Conservation (phyloP, 2,797 vertebrate genomes). For the Sus cebifrons region DNA sequence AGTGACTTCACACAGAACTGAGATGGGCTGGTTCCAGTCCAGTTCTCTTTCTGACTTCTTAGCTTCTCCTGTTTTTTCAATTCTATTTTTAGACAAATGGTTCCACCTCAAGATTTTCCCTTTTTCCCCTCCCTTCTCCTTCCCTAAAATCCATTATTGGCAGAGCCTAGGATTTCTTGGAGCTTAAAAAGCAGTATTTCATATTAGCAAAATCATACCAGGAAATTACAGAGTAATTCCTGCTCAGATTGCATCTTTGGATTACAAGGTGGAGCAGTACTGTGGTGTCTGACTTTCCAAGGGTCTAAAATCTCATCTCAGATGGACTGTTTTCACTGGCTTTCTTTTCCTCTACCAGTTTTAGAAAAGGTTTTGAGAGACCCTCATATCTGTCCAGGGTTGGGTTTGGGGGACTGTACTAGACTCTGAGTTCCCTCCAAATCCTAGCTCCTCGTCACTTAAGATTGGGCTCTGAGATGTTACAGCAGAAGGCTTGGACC, state of each 20-base stretch:
- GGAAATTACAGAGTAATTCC: constrained; percentile 52
- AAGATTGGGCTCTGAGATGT: neutral
- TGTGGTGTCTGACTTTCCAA: constrained; percentile 52
- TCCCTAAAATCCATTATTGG: constrained; percentile 62
- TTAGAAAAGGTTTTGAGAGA: neutral
- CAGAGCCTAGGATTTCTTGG: constrained; percentile 33
- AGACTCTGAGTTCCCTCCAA: neutral
- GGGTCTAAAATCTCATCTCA: constrained; percentile 23
- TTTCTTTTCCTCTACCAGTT: constrained; percentile 50
- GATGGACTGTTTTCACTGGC: neutral
- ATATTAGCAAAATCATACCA: constrained; percentile 66
- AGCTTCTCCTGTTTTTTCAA: constrained; percentile 27
- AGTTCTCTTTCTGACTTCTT: neutral
- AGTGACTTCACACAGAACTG: neutral
- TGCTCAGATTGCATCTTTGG: constrained; percentile 59
- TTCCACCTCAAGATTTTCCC: constrained; percentile 35
- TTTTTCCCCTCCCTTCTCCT: neutral
- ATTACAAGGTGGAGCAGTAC: neutral
- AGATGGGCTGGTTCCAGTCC: neutral
- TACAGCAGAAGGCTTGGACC: neutral
- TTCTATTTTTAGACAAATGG: constrained; percentile 43
- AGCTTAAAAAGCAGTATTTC: constrained; percentile 65
- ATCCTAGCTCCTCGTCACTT: neutral
- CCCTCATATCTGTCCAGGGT: neutral
- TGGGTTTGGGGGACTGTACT: neutral